Evolutionary conservation across 2,888 invertebrate genomes (phyloP).

Genomic region (Teleiodes luculella): DNA sequence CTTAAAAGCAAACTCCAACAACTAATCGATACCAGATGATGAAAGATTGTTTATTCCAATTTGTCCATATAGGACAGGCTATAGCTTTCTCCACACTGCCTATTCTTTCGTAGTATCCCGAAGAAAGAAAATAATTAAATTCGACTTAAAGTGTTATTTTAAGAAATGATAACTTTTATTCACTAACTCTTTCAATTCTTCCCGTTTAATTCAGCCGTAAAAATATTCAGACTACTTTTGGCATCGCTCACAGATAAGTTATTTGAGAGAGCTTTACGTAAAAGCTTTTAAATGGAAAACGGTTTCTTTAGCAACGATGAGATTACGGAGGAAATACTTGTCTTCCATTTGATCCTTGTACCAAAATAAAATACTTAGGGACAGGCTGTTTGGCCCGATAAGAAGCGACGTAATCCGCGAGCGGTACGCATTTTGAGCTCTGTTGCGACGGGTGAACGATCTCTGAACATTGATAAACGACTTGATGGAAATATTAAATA

Average conservation of each 20-base stretch:
- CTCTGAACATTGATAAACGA: slow-evolving; percentile 3
- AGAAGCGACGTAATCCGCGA: neutral
- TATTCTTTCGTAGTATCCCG: too few species aligned
- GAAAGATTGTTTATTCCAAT: too few species aligned
- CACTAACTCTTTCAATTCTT: too few species aligned
- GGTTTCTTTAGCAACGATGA: neutral
- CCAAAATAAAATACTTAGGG: slow-evolving; percentile 2
- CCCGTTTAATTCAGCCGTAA: too few species aligned
- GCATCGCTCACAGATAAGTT: neutral
- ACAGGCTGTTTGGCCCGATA: neutral
- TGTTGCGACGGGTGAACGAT: neutral
- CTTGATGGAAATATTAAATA: neutral
- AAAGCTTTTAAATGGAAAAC: neutral
- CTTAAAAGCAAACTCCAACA: too few species aligned
- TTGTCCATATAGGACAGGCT: too few species aligned
- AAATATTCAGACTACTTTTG: too few species aligned
- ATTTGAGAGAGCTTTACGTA: neutral
- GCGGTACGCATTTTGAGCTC: neutral
- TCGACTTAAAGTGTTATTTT: too few species aligned
- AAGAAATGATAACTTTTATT: too few species aligned
- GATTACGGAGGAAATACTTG: neutral
- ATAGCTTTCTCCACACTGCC: too few species aligned
- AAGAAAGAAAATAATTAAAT: too few species aligned
- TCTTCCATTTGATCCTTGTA: neutral
- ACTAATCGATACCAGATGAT: too few species aligned